Evolutionary conservation across 2,113 vertebrate species (phyloP).

Genomic region (Calyptomena viridis): DNA sequence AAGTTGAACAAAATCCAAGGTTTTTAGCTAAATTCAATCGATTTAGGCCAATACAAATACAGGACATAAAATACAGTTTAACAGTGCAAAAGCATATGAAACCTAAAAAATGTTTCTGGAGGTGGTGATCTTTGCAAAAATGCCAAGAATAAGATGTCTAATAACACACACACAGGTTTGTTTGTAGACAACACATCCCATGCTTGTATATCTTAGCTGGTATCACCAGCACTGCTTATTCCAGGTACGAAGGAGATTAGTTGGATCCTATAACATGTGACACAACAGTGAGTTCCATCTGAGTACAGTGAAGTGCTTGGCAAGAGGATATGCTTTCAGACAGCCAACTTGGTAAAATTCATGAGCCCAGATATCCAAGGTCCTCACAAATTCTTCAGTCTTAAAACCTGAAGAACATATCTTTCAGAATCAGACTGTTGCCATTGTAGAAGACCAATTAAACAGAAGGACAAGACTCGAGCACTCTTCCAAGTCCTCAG

Average conservation of each 20-base stretch:
- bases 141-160: conserved; percentile 19
- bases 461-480: rapidly evolving
- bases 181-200: neutral
- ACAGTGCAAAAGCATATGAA: conserved; percentile 41
- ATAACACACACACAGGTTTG: neutral
- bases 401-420: neutral
- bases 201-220: neutral
- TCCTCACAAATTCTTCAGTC: neutral
- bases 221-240: neutral
- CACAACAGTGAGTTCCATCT: neutral
- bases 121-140: conserved; percentile 21
- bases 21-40: conserved; percentile 19
- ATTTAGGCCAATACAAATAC: conserved; percentile 60
- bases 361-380: neutral
- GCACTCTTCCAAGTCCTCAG: neutral
- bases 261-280: neutral
- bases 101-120: conserved; percentile 40
- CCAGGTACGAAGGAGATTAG: neutral
- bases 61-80: conserved; percentile 42
- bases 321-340: neutral
- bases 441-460: neutral
- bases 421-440: neutral
- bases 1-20: conserved; percentile 49
- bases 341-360: neutral
- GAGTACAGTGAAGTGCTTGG: neutral